Evolutionary conservation across 2,797 vertebrate species (phyloP), one percentile per base, ranked within the genome.

Genomic region (Lophotriccus pileatus): DNA sequence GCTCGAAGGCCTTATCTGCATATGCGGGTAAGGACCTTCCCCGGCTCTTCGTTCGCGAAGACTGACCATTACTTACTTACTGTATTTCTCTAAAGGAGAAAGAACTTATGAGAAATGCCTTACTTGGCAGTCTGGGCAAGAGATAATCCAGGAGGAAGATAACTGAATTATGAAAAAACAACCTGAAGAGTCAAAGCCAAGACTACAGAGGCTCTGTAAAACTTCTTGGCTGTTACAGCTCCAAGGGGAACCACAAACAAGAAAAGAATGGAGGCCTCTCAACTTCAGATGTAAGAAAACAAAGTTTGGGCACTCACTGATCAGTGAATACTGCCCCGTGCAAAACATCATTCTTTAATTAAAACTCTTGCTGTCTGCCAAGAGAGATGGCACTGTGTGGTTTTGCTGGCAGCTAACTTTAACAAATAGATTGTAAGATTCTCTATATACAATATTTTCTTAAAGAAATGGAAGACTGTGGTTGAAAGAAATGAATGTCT

Each of bases 311-410:
- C 1, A 0, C 32, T 73, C 63, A 25, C 30, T 69, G 70, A 24
- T 41, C 1, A 0, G 32, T 72, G 50, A 81, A 72, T 50, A 41
- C 34, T 94, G 64, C 70, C 52, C 84, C 28, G 30, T 76, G 36
- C 25, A 76, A 90, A 94, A 93, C 69, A 76, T 75, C 7, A 36
- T 84, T 73, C 64, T 69, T 95, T 77, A 84, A 46, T 74, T 93
- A 77, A 82, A 85, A 46, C 41, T 70, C 10, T 50, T 89, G 25
- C 74, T 89, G 13, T 62, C 52, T 86, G 72, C 72, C 68, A 79
- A 68, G 39, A 49, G 30, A 59, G 43, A 64, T 55, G 68, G 25
- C 41, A 83, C 46, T 12, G 12, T 68, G 72, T 58, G 36, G 30
- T 50, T 93, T 67, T 66, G 20, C 58, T 91, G 78, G 44, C 37